phyloP scores from a whole-genome alignment of 1,140 invertebrate genomes.

The Whitmania pigra region DNA sequence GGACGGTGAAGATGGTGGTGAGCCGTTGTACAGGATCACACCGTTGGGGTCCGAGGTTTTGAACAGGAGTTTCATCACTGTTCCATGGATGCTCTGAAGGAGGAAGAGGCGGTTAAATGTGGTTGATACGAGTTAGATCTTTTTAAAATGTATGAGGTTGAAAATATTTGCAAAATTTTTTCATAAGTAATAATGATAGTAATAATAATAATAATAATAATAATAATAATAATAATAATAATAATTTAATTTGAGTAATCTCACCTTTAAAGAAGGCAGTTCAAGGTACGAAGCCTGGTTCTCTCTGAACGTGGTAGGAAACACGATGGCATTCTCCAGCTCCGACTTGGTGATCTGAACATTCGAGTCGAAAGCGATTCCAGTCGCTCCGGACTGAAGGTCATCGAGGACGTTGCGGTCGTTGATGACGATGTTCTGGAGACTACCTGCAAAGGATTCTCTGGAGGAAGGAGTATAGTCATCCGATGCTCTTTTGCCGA shows the following conservation, averaged over 20 bases:
- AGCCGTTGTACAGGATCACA: conserved; percentile 78
- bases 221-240: too few relatives aligned
- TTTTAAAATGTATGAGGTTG: neutral
- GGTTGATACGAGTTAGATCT: neutral
- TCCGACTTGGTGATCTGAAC: neutral
- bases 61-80: conserved; percentile 34
- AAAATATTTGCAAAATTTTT: neutral
- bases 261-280: conserved; percentile 27
- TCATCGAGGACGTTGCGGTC: conserved; percentile 26
- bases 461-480: conserved; percentile 16
- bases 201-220: too few relatives aligned
- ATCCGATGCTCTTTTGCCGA: conserved; percentile 20
- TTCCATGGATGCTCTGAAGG: conserved; percentile 18
- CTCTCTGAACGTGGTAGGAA: conserved; percentile 31
- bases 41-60: conserved; percentile 56
- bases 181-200: too few relatives aligned
- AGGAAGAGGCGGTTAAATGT: neutral
- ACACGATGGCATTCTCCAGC: conserved; percentile 20
- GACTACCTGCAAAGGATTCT: conserved; percentile 31
- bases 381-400: neutral
- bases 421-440: conserved; percentile 33
- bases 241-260: too few relatives aligned
- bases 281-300: conserved; percentile 27
- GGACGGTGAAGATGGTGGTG: conserved; percentile 48
- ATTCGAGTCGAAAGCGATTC: conserved; percentile 15